Percentiles rank a stretch among this genome's conserved stretches.
Evolutionary conservation across 35 echinoderm and acorn worm genomes (phyloP).

Genomic region (Ophiothrix spiculata): DNA sequence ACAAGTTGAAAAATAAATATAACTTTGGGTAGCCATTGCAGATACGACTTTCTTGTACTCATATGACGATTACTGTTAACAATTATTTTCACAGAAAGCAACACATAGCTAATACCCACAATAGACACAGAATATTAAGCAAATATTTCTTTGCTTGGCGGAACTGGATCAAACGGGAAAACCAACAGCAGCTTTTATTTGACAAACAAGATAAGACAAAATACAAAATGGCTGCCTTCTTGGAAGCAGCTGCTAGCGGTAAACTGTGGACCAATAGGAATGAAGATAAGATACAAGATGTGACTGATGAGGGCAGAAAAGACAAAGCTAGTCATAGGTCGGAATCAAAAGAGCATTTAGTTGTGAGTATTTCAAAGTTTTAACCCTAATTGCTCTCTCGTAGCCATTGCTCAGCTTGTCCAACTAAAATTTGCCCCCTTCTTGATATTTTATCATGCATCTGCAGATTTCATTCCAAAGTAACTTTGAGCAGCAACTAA

Average conservation of each 20-base stretch:
- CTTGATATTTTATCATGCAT: no score
- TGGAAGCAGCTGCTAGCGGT: conserved; percentile 91
- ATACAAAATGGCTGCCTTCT: conserved; percentile 87
- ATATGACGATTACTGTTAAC: no score
- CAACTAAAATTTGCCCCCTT: no score
- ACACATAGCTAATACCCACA: conserved; percentile 39
- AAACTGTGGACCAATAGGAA: conserved; percentile 82
- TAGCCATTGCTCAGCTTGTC: no score
- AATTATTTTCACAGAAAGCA: conserved; percentile 43
- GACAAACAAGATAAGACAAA: conserved; percentile 52
- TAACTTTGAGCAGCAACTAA: no score
- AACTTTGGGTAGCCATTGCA: no score
- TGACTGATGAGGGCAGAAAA: background rate
- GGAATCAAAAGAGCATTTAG: conserved; percentile 14
- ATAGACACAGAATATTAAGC: conserved; percentile 39
- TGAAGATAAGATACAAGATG: conserved; percentile 33
- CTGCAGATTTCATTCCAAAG: no score
- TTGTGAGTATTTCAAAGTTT: no score
- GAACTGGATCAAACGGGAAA: conserved; percentile 31
- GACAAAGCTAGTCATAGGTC: conserved; percentile 26
- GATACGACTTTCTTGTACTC: no score
- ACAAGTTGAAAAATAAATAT: no score
- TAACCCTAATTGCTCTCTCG: no score
- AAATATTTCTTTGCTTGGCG: conserved; percentile 73
- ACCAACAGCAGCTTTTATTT: conserved; percentile 16